Conservation (phyloP, 92 coral and sea anemone genomes). For the Epizoanthus rinbou region DNA sequence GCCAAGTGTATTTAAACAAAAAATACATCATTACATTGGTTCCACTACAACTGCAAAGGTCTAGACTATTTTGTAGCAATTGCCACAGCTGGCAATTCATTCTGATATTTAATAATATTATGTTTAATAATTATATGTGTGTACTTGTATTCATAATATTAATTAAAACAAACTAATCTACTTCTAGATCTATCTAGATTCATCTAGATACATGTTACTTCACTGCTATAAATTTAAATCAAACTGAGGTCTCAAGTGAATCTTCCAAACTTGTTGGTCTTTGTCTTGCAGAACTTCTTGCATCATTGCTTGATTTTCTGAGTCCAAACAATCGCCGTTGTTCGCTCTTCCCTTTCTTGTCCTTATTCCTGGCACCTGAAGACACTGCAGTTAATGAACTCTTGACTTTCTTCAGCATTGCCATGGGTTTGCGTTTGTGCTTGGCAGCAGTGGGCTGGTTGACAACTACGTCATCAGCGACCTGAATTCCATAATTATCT, state of each 20-base stretch:
- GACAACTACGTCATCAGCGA: conserved; percentile 78
- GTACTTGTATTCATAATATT: too few species aligned
- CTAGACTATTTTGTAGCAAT: too few species aligned
- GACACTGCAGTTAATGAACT: conserved; percentile 68
- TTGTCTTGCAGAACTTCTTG: conserved; percentile 16
- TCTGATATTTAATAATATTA: too few species aligned
- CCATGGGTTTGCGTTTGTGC: conserved; percentile 66
- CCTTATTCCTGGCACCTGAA: conserved; percentile 46
- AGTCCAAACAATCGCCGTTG: conserved; percentile 75
- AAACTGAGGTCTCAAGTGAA: conserved; percentile 56
- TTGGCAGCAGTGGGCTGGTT: conserved; percentile 58
- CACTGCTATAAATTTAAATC: not conserved
- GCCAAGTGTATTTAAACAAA: too few species aligned
- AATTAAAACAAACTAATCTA: too few species aligned
- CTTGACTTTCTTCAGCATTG: conserved; percentile 74
- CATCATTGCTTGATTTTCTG: conserved; percentile 48
- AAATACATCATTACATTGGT: too few species aligned
- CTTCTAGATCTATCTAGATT: too few species aligned
- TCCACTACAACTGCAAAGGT: too few species aligned
- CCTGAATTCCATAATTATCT: conserved; percentile 55
- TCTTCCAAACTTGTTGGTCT: conserved; percentile 33
- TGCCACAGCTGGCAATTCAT: too few species aligned
- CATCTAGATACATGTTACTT: too few species aligned
- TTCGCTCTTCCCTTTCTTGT: conserved; percentile 55
- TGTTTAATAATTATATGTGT: too few species aligned